These are phyloP conservation scores for Drosophila pruinosa DNA, from an alignment of 1,140 invertebrate genomes.

Conservation along the genomic window DNA sequence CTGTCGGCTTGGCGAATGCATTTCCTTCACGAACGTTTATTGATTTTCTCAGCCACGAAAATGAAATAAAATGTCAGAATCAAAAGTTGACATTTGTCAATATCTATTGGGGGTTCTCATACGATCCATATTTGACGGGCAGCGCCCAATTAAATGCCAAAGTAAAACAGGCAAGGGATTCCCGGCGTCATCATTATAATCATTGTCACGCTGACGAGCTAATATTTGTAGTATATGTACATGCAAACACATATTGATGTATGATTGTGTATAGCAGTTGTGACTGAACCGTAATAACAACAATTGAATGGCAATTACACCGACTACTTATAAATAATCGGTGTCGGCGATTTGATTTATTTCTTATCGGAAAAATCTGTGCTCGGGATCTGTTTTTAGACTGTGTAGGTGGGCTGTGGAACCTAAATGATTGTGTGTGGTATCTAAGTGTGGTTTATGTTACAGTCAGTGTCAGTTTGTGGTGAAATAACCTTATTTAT, in stretches of 20 bases:
- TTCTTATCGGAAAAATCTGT: slow-evolving; percentile 16
- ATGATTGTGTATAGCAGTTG: not conserved
- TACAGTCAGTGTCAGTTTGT: slow-evolving; percentile 19
- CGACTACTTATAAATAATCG: slow-evolving; percentile 37
- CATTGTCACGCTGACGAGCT: slow-evolving; percentile 47
- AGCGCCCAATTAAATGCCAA: slow-evolving; percentile 59
- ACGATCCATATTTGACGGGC: slow-evolving; percentile 45
- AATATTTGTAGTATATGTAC: slow-evolving; percentile 23
- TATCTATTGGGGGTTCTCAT: not conserved
- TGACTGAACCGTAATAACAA: not conserved
- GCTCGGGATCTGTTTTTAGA: not conserved
- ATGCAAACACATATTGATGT: not conserved
- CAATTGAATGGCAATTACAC: slow-evolving; percentile 37
- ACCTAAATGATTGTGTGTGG: not conserved
- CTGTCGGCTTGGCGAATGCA: not conserved
- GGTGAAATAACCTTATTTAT: slow-evolving; percentile 24
- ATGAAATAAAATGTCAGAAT: not conserved
- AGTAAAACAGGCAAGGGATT: slow-evolving; percentile 62
- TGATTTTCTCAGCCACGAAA: slow-evolving; percentile 34
- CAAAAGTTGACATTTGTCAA: slow-evolving; percentile 20
- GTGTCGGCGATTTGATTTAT: slow-evolving; percentile 5
- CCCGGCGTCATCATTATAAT: slow-evolving; percentile 58
- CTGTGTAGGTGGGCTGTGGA: not conserved
- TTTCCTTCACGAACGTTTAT: slow-evolving; percentile 34
- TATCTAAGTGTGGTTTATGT: not conserved